Base-by-base conservation (phyloP, 2,888 invertebrate genomes). In the Ischnura elegans region DNA sequence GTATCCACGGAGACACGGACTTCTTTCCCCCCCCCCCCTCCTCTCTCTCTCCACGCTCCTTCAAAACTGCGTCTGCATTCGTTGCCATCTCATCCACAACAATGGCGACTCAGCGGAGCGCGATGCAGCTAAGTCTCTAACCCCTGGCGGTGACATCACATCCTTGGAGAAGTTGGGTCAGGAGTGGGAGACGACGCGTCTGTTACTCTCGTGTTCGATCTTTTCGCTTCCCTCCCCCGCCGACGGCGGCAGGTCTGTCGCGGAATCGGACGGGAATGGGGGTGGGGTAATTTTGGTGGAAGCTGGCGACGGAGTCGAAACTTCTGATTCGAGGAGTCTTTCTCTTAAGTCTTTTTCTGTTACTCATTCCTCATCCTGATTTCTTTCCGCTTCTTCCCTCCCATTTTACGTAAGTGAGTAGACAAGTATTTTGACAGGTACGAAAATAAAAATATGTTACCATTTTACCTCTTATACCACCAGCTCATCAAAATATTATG, bases 111-210 rank as follows among this genome's bases (percentile, higher is more conserved):
- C 76, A 76, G 76, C 76, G 36, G 76, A 76, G 76, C 76, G 36
- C 25, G 36, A 21, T 29, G 76, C 29, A 76, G 29, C 36, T 25
- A 76, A 25, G 21, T 25, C 19, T 8, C 51, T 51, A 51, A 0
- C 36, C n/a, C 76, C 76, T 76, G 76, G 10, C 76, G 76, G 76
- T 76, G 76, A 76, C 76, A 76, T 76, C 76, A 76, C 76, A 76
- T 76, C 36, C 76, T 29, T 36, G 76, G 25, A 76, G 76, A 25
- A 76, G 76, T 25, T 36, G 13, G 6, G 61, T n/a, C n/a, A 25
- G 61, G 61, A 21, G 13, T 51, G 0, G 2, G 13, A 51, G 6
- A 8, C 0, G 4, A 19, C 51, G 4, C 61, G 61, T 3, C 29
- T 13, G 76, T 13, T 36, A 10, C 76, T 16, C 76, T 76, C n/a